Base-by-base conservation (phyloP, 2,113 vertebrate genomes). In the Pogonocichla stellata region DNA sequence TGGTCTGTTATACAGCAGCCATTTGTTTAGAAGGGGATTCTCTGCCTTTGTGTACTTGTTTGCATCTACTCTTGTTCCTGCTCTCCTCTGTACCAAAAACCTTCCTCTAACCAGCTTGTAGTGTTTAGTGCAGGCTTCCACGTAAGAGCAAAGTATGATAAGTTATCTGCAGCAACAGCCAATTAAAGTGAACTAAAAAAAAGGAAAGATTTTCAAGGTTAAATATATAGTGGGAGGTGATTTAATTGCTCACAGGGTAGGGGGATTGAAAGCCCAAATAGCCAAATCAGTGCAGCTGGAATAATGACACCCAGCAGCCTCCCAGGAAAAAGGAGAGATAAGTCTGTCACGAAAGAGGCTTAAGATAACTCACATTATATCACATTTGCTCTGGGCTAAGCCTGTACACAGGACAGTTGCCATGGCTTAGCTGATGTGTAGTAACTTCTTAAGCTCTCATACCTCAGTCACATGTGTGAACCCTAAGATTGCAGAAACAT, bases 341-440 rank as follows among this genome's bases (percentile, higher is more conserved):
- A 92, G 62, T 50, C 58, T 62, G 10, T 57, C 88, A 58, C 28
- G 64, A 88, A 94, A 95, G 71, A 88, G 45, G 74, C 72, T 94
- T 94, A 90, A 94, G 90, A 77, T 83, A 92, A 88, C 50, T 84
- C 77, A 77, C 33, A 82, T 82, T 90, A 65, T 70, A 82, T 69
- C 0, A 0, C 64, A 31, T 88, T 93, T 90, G 47, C 90, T 90
- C 58, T 42, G 62, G 54, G 85, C 71, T 94, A 92, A 92, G 47
- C 71, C 67, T 77, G 42, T 53, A 38, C 8, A 22, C 34, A 66
- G 86, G n/a, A 54, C 29, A 88, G 88, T 73, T 93, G 79, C 54
- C 33, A 26, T 58, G 79, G 82, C 50, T 90, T 62, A 86, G 64
- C 62, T 86, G 58, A 50, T 83, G 64, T 66, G 64, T 75, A 90